Evolutionary conservation across 2,888 invertebrate species (phyloP).

Genomic region (Alloscopus bannaensis): DNA sequence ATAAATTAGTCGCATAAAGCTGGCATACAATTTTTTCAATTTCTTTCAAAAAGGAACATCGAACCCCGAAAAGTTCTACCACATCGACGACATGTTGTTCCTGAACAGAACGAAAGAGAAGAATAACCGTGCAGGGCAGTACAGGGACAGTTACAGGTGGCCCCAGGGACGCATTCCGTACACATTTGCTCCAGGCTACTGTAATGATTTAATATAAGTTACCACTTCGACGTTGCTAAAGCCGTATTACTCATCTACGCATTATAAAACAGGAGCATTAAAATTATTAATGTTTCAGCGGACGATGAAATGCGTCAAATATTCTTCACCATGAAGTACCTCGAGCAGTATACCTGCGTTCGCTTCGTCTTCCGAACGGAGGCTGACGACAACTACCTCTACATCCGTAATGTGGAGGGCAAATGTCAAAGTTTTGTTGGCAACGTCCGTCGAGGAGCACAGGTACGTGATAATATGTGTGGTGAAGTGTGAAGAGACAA

Average conservation of each 20-base stretch:
- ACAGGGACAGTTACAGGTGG: conserved; percentile 68
- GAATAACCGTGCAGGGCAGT: conserved; percentile 64
- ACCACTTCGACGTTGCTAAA: not conserved
- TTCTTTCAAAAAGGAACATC: conserved; percentile 25
- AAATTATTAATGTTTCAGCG: conserved; percentile 17
- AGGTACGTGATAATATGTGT: conserved; percentile 17
- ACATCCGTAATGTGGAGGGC: conserved; percentile 3
- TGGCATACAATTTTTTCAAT: not conserved
- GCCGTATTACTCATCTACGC: not conserved
- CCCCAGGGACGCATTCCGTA: conserved; percentile 66
- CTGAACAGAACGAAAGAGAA: conserved; percentile 34
- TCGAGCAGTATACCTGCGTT: conserved; percentile 67
- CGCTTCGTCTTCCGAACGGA: conserved; percentile 59
- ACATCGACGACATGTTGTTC: conserved; percentile 69
- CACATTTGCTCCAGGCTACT: conserved; percentile 68
- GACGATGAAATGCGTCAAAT: conserved; percentile 69
- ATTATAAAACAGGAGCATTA: not conserved
- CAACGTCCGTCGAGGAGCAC: conserved; percentile 68
- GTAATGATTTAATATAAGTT: too few species aligned
- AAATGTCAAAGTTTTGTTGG: conserved; percentile 69
- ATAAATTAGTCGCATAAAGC: too few species aligned
- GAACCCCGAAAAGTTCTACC: conserved; percentile 41
- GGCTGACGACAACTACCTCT: conserved; percentile 62
- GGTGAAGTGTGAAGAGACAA: too few species aligned
- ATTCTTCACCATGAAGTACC: conserved; percentile 66